Conservation (phyloP, 2,113 vertebrate species). For the Urocynchramus pylzowi region DNA sequence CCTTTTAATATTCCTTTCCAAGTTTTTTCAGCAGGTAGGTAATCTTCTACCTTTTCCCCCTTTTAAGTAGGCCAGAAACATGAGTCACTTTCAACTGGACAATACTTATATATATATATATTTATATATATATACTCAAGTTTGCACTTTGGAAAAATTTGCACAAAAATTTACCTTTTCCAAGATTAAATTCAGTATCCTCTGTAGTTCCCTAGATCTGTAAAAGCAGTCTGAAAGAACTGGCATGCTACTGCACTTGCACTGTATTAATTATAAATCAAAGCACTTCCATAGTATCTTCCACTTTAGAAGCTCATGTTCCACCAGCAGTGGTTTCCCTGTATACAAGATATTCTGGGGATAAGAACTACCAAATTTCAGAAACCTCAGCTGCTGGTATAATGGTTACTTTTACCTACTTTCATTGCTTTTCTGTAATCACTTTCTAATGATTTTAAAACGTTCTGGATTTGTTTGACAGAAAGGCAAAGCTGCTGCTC, state of each 20-base stretch:
- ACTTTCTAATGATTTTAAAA: not conserved
- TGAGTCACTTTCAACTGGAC: not conserved
- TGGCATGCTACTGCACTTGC: not conserved
- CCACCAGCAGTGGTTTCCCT: not conserved
- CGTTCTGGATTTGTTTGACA: not conserved
- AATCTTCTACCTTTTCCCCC: not conserved
- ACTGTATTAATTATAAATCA: constrained; percentile 24
- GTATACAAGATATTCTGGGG: not conserved
- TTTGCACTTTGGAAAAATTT: not conserved
- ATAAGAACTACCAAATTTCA: not conserved
- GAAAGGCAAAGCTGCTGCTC: not conserved
- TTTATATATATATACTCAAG: too few relatives aligned
- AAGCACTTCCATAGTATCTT: not conserved
- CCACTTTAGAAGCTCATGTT: not conserved
- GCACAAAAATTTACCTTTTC: not conserved
- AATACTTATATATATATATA: too few relatives aligned
- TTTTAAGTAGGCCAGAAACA: not conserved
- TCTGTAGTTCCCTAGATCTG: not conserved
- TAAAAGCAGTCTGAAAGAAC: not conserved
- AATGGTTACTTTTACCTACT: not conserved
- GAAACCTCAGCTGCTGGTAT: not conserved
- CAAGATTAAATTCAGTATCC: not conserved
- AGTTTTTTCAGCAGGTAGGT: not conserved
- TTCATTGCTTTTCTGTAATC: not conserved
- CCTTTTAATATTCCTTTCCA: not conserved